phyloP scores from a whole-genome alignment of 2,113 vertebrate genomes.

The Campylorhamphus procurvoides region DNA sequence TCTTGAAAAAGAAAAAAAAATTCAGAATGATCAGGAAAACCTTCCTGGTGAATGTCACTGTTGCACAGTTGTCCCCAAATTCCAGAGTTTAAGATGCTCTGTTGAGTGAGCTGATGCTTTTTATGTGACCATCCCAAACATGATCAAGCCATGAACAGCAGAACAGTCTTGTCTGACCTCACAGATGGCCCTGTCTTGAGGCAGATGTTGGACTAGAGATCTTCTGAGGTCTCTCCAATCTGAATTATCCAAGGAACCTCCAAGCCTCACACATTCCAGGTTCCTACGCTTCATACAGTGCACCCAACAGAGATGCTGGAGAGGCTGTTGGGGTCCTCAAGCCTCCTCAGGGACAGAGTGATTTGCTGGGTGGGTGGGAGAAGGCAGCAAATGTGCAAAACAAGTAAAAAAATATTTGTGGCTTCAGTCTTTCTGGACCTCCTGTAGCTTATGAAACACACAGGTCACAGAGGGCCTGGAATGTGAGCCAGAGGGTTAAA shows the following conservation, averaged over 20 bases:
- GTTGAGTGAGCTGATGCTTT: neutral
- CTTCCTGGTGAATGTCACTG: neutral
- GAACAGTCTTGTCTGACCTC: neutral
- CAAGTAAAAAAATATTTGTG: neutral
- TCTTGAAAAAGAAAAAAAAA: neutral
- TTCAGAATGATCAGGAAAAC: neutral
- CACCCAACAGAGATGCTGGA: neutral
- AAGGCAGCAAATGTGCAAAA: neutral
- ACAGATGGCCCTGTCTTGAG: neutral
- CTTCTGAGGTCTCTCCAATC: neutral
- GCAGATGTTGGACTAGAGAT: neutral
- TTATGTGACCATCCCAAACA: neutral
- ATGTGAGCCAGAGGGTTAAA: neutral
- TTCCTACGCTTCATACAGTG: neutral
- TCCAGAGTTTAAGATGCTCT: neutral
- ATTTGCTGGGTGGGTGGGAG: fast-evolving
- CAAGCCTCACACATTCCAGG: neutral
- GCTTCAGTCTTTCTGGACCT: neutral
- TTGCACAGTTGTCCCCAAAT: neutral
- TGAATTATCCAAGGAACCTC: neutral
- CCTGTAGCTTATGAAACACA: neutral
- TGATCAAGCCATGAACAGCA: neutral
- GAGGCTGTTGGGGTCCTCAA: fast-evolving
- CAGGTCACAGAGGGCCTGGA: neutral
- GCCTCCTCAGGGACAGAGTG: neutral